Base-by-base conservation (phyloP, 2,113 vertebrate species). In the Furnarius figulus region DNA sequence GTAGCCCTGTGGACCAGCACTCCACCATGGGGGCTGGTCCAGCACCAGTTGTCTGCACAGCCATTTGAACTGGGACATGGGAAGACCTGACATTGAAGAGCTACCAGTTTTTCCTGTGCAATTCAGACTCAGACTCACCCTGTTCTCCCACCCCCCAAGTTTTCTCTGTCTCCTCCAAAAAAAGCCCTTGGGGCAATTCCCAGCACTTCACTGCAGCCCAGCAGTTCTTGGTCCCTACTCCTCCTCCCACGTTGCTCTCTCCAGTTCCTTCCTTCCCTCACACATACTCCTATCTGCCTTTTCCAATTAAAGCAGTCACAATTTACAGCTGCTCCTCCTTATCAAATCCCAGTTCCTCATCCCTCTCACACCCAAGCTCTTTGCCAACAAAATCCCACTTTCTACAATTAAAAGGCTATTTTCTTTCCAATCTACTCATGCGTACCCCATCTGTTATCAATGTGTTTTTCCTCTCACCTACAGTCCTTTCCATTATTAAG, bases 91-190 rank as follows among this genome's bases (percentile, higher is more conserved):
- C 40, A 28, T 23, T 10, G n/a, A 71, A 52, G 27, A 7, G 14
- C 35, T 39, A 12, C 24, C 37, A 31, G 30, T 37, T 80, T 61
- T 24, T 10, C 24, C 50, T 14, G 33, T 33, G 25, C 18, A 25
- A 5, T 68, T 18, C 0, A 0, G 27, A 67, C 17, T 70, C 1
- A 1, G 31, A 24, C 39, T 84, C 42, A 70, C 17, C 19, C 24
- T 37, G 8, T 30, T 47, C 20, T 56, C 37, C 25, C 28, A 42
- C 14, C 6, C 4, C 14, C 30, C 25, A 10, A 79, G 63, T 12
- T 78, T 11, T 73, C n/a, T 16, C 14, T 14, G 1, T 16, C 44
- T 59, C 24, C 59, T 67, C 39, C 7, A 4, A 77, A 33, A 5
- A 50, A n/a, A 4, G 21, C 30, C 49, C 30, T 13, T 0, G 0